Percentiles rank a stretch among this genome's conserved stretches.
Conservation (phyloP, 53 echinoderm and acorn worm species). For the Apostichopus leukothele region DNA sequence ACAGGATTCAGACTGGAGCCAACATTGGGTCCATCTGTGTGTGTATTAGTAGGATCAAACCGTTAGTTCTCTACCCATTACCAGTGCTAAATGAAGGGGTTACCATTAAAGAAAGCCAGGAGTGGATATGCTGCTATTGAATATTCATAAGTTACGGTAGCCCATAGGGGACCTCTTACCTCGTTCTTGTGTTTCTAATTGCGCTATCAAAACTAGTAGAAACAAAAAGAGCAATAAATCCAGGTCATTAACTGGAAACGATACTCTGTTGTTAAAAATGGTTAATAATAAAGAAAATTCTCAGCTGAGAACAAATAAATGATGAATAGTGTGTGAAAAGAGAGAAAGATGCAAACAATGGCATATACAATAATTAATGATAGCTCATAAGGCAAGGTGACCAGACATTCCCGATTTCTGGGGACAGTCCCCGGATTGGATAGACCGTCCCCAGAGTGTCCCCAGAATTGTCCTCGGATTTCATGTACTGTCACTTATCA, state of each 20-base stretch:
- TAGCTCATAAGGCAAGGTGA: too few species aligned
- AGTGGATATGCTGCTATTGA: background rate
- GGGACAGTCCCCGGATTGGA: too few species aligned
- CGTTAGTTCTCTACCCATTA: background rate
- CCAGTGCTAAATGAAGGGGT: background rate
- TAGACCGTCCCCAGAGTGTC: too few species aligned
- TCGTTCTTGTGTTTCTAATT: conserved; percentile 41
- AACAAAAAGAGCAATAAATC: conserved; percentile 2
- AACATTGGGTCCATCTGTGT: background rate
- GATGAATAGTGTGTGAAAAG: background rate
- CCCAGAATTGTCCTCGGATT: too few species aligned
- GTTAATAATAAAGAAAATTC: background rate
- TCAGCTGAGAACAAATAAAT: background rate
- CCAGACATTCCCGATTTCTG: too few species aligned
- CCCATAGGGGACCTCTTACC: conserved; percentile 28
- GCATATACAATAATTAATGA: too few species aligned
- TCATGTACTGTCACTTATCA: too few species aligned
- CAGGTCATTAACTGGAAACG: background rate
- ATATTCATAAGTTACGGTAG: background rate
- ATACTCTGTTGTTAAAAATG: background rate
- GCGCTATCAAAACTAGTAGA: conserved; percentile 26
- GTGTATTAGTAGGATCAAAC: background rate
- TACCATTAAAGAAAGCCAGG: background rate
- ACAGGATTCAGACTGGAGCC: background rate
- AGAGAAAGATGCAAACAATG: background rate